These are phyloP conservation scores for Fringilla coelebs DNA, from an alignment of 2,797 vertebrate genomes.

Conservation along the genomic window DNA sequence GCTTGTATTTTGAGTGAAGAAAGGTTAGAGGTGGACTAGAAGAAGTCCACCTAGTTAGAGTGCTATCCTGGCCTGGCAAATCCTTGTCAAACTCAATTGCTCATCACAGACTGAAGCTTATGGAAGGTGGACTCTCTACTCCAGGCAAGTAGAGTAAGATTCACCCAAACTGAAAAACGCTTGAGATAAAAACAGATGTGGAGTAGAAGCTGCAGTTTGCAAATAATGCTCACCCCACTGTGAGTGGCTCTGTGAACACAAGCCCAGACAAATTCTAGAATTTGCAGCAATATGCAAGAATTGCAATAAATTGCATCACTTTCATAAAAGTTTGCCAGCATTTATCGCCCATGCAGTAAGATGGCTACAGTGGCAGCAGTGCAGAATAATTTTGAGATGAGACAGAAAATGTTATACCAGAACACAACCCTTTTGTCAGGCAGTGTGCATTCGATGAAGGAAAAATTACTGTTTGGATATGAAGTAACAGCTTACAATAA, in stretches of 20 bases:
- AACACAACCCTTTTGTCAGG: neutral
- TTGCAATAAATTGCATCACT: slow-evolving; percentile 54
- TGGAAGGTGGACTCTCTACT: neutral
- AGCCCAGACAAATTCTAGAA: slow-evolving; percentile 29
- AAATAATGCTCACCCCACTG: neutral
- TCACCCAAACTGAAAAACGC: neutral
- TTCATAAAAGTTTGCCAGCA: neutral
- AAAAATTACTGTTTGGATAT: neutral
- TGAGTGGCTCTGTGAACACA: neutral
- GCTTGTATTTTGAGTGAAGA: neutral
- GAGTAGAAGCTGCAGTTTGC: neutral
- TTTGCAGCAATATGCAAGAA: slow-evolving; percentile 20
- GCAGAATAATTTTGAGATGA: neutral
- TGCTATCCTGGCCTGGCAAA: neutral
- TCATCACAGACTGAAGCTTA: neutral
- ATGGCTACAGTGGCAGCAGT: neutral
- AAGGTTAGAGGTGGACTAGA: neutral
- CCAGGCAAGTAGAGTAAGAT: neutral
- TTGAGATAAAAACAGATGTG: neutral
- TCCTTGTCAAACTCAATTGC: neutral
- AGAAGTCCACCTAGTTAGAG: neutral
- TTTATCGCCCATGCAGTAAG: neutral
- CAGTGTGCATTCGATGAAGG: accelerated
- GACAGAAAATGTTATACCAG: neutral
- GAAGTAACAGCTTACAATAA: neutral